phyloP scores from a whole-genome alignment of 2,888 invertebrate species.

The Drosophila borborema region DNA sequence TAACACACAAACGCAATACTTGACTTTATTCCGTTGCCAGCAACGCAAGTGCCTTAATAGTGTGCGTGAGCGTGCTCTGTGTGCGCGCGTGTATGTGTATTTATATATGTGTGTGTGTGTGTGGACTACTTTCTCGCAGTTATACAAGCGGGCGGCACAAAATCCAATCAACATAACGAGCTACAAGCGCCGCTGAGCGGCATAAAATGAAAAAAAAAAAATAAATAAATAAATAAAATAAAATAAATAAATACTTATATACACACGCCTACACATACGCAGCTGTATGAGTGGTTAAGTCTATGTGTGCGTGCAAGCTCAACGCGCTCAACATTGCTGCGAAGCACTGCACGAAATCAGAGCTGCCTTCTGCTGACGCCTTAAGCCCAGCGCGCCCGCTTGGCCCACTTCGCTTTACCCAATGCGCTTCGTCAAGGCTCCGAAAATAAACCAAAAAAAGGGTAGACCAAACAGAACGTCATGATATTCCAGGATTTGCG shows the following conservation, averaged over 20 bases:
- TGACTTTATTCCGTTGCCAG: conserved; percentile 67
- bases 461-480: conserved; percentile 33
- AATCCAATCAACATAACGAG: conserved; percentile 82
- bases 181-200: conserved; percentile 80
- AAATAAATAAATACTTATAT: conserved; percentile 29
- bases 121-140: conserved; percentile 74
- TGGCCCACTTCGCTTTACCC: conserved; percentile 1
- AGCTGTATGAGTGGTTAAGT: conserved; percentile 18
- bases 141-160: conserved; percentile 73
- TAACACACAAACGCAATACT: conserved; percentile 48
- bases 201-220: conserved; percentile 66
- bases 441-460: conserved; percentile 38
- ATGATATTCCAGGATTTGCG: conserved; percentile 35
- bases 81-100: conserved; percentile 11
- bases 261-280: conserved; percentile 20
- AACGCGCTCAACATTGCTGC: conserved; percentile 55
- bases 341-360: conserved; percentile 64
- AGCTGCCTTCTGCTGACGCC: conserved; percentile 38
- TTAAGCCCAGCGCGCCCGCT: conserved; percentile 42
- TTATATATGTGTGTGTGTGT: conserved; percentile 39
- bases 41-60: conserved; percentile 74
- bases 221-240: too few species aligned
- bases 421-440: conserved; percentile 3
- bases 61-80: conserved; percentile 58
- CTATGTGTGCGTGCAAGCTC: conserved; percentile 37